Conservation (phyloP, 1,140 invertebrate species). For the Argopecten irradians region DNA sequence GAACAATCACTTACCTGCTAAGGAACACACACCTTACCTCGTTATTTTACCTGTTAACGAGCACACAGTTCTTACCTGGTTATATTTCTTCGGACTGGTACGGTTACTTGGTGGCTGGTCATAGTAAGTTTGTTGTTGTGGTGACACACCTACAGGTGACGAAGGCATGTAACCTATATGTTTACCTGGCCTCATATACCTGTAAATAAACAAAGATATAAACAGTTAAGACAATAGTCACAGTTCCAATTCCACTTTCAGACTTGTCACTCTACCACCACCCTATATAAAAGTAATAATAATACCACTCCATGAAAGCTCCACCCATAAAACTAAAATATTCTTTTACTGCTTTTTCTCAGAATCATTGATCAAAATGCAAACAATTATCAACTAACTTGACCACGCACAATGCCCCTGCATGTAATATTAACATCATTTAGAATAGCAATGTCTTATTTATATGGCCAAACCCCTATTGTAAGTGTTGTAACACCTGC, state of each 20-base stretch:
- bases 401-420: too few relatives aligned
- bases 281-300: too few relatives aligned
- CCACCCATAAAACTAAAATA: too few relatives aligned
- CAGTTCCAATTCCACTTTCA: not conserved
- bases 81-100: not conserved
- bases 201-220: not conserved
- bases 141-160: not conserved
- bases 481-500: too few relatives aligned
- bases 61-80: not conserved
- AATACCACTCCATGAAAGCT: too few relatives aligned
- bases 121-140: not conserved
- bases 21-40: not conserved
- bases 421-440: too few relatives aligned
- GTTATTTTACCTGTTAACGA: not conserved
- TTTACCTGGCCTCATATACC: slow-evolving; percentile 21
- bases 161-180: not conserved
- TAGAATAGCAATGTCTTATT: too few relatives aligned
- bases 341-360: too few relatives aligned
- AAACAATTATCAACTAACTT: too few relatives aligned
- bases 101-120: not conserved
- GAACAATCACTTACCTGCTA: not conserved
- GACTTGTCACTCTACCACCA: too few relatives aligned
- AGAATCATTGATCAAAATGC: too few relatives aligned
- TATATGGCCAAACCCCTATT: too few relatives aligned
- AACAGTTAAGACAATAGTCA: not conserved